Conservation (phyloP, 2,113 vertebrate genomes). For the Sminthopsis crassicaudata region DNA sequence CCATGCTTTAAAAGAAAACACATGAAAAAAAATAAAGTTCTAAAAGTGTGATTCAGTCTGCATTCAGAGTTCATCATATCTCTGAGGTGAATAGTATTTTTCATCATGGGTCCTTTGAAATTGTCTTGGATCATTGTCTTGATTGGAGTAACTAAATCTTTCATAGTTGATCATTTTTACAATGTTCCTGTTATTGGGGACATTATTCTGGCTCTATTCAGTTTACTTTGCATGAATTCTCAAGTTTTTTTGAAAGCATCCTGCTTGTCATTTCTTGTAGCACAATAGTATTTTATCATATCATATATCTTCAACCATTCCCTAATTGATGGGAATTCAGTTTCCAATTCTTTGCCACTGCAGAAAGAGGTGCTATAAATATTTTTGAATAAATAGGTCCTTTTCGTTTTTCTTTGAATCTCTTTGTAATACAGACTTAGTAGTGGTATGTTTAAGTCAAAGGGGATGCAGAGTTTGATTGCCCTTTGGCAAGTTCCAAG, state of each 20-base stretch:
- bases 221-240: neutral
- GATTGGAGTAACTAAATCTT: neutral
- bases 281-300: neutral
- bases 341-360: neutral
- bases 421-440: neutral
- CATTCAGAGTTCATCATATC: neutral
- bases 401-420: neutral
- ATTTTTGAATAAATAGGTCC: neutral
- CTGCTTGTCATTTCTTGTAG: neutral
- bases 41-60: neutral
- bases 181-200: neutral
- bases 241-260: neutral
- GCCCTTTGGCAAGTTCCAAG: neutral
- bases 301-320: neutral
- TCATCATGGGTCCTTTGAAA: neutral
- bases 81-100: neutral
- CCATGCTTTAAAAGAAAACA: neutral
- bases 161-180: neutral
- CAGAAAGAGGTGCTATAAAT: neutral
- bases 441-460: neutral
- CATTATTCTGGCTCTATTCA: neutral
- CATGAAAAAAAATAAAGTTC: neutral
- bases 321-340: neutral
- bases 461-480: neutral
- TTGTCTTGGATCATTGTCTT: neutral